A percentile compares a stretch with the other conserved stretches of the same genome.
These are phyloP conservation scores for Phengaris arion DNA, from an alignment of 2,888 invertebrate genomes.

Conservation along the genomic window DNA sequence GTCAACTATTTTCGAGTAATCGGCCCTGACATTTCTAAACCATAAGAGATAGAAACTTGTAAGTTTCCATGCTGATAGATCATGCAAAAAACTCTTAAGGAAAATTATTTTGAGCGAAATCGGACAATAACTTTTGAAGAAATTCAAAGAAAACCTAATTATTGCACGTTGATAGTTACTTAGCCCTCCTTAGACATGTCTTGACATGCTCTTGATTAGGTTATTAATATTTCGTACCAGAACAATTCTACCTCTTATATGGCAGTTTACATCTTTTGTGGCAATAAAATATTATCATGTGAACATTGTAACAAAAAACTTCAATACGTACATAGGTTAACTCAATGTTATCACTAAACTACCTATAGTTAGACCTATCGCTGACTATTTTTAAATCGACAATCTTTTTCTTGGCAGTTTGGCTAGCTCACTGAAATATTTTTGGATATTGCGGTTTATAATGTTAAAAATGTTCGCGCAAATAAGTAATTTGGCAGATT, in stretches of 20 bases:
- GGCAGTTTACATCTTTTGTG: not conserved
- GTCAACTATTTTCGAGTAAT: no score
- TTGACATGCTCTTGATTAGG: no score
- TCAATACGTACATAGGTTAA: not conserved
- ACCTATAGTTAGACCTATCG: not conserved
- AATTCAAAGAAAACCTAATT: no score
- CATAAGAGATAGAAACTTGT: no score
- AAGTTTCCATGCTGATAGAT: no score
- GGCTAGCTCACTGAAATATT: not conserved
- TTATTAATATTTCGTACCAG: no score
- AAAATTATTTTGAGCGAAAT: no score
- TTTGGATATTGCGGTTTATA: not conserved
- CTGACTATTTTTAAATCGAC: not conserved
- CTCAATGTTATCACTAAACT: slow-evolving; percentile 1
- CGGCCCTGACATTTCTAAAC: no score
- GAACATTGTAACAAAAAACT: slow-evolving; percentile 12
- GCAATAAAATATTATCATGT: not conserved
- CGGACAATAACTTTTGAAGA: no score
- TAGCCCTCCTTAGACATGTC: no score
- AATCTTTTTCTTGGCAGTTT: slow-evolving; percentile 14
- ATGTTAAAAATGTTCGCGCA: not conserved
- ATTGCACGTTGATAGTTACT: no score
- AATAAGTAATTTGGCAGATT: not conserved
- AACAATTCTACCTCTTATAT: not conserved
- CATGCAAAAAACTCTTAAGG: no score